Conservation (phyloP, 2,888 invertebrate genomes). For the Lithophane leautieri region DNA sequence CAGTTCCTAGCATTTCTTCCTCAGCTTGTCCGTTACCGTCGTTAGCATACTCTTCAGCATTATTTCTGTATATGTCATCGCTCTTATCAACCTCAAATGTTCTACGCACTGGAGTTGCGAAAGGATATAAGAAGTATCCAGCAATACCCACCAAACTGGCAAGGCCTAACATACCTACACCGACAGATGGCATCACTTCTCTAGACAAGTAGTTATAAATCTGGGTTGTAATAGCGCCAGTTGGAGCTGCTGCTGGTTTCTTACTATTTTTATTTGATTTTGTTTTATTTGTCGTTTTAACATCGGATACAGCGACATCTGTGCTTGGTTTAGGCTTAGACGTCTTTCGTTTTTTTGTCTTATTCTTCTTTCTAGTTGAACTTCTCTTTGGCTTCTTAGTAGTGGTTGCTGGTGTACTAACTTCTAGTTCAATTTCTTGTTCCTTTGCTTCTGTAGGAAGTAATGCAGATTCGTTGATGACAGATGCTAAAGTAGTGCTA, state of each 20-base stretch:
- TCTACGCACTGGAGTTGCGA: constrained; percentile 92
- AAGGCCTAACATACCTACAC: constrained; percentile 94
- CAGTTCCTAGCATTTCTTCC: constrained; percentile 94
- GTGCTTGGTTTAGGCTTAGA: constrained; percentile 81
- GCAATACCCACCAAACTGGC: constrained; percentile 94
- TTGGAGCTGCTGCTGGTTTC: constrained; percentile 78
- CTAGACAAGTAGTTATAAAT: constrained; percentile 94
- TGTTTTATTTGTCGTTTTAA: constrained; percentile 90
- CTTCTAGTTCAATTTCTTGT: constrained; percentile 87
- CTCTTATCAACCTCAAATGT: constrained; percentile 92
- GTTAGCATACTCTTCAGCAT: constrained; percentile 92
- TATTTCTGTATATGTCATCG: constrained; percentile 92
- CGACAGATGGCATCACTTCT: constrained; percentile 95
- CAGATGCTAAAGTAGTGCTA: constrained; percentile 75
- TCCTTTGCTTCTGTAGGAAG: constrained; percentile 88
- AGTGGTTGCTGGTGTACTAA: constrained; percentile 85
- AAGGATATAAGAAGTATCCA: constrained; percentile 94
- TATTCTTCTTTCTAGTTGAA: constrained; percentile 88
- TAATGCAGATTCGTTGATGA: constrained; percentile 81
- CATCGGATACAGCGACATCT: constrained; percentile 77
- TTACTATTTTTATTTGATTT: constrained; percentile 84
- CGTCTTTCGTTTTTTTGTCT: constrained; percentile 91
- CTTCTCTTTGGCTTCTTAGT: constrained; percentile 88
- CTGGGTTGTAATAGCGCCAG: constrained; percentile 92
- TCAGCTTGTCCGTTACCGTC: constrained; percentile 93